phyloP scores from a whole-genome alignment of 2,113 vertebrate species.

The Phaetusa simplex region DNA sequence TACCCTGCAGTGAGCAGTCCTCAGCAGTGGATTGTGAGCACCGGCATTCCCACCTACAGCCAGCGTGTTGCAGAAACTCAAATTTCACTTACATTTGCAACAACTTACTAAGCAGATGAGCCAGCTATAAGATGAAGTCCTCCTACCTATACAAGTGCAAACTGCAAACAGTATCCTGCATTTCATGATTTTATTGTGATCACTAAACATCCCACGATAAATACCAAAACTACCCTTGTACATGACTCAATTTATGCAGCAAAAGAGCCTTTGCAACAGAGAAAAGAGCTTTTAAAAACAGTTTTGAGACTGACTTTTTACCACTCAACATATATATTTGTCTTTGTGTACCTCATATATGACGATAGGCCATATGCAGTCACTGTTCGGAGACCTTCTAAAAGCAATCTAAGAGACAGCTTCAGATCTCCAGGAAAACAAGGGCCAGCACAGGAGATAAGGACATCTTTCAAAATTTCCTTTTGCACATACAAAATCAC shows the following conservation, averaged over 20 bases:
- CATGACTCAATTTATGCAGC: neutral
- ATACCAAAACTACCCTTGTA: neutral
- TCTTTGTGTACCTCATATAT: neutral
- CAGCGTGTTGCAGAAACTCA: neutral
- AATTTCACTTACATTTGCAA: neutral
- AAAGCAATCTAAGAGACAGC: neutral
- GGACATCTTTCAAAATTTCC: neutral
- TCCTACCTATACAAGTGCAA: neutral
- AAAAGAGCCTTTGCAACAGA: neutral
- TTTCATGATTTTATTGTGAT: neutral
- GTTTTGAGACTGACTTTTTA: constrained; percentile 8
- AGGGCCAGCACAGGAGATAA: neutral
- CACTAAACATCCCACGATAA: neutral
- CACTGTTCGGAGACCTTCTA: neutral
- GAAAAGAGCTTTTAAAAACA: neutral
- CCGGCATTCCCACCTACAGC: neutral
- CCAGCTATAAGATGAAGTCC: neutral
- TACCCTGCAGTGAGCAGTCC: neutral
- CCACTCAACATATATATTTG: neutral
- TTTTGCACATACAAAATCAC: neutral
- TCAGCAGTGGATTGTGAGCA: neutral
- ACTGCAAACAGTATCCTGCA: neutral
- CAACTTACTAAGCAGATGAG: neutral
- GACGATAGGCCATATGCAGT: neutral
- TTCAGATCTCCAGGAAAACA: neutral